Base-by-base conservation (phyloP, 2,797 vertebrate genomes). In the Malurus splendens region DNA sequence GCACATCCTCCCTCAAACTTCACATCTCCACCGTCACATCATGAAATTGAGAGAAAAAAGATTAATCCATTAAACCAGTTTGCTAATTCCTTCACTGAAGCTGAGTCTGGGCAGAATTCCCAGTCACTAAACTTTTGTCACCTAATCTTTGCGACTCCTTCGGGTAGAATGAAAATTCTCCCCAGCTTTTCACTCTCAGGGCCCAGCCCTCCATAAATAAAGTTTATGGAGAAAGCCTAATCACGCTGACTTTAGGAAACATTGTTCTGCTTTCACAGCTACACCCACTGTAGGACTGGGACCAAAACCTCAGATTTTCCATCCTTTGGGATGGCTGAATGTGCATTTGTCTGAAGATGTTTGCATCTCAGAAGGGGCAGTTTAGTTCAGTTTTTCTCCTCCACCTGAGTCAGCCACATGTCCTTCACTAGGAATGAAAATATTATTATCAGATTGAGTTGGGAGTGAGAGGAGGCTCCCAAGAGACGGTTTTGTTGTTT, bases 121-220 rank as follows among this genome's bases (percentile, higher is more conserved):
- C 89, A 80, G 51, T 48, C 78, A 44, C 87, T 90, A 41, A 87
- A 87, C 61, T 89, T 89, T 85, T 62, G 52, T 80, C 89, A 70
- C 76, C 50, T 89, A 72, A 78, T 89, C 90, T 81, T 82, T 86
- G n/a, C 0, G 0, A 68, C 62, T 52, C 6, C 10, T 81, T 81
- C 14, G 7, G 60, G 74, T 52, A 87, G 45, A 68, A 91, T 81
- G 65, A 76, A 92, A 94, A 91, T 44, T 83, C 86, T 90, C 65
- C 59, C 48, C 64, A 75, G 62, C 66, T 91, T 82, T 77, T 90
- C 42, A 18, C 45, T 82, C 44, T 2, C 36, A 19, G 1, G 5
- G 45, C 66, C 66, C 76, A 92, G 55, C 89, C 91, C 82, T 83
- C 86, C 52, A 73, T 90, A 91, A 92, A 93, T 78, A 91, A 90